These are phyloP conservation scores for Crematogaster levior DNA, from an alignment of 2,888 invertebrate species.

Conservation along the genomic window DNA sequence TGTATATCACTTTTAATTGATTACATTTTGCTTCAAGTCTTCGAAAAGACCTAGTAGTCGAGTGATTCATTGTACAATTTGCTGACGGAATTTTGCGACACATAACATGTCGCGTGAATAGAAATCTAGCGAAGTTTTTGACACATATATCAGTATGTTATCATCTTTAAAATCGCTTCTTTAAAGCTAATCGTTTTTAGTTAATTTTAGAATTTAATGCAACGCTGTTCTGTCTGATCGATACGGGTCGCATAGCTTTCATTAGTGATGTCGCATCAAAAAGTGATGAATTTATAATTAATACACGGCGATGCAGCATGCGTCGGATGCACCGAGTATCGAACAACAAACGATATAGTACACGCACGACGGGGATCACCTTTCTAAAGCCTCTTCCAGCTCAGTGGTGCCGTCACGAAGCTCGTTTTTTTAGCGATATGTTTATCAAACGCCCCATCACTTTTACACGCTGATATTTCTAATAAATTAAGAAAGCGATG, in stretches of 20 bases:
- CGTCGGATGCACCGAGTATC: conserved; percentile 31
- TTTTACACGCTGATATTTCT: conserved; percentile 7
- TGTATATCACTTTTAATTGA: background rate
- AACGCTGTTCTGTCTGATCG: conserved; percentile 62
- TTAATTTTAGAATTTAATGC: conserved; percentile 72
- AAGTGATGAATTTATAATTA: conserved; percentile 57
- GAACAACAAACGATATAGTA: conserved; percentile 47
- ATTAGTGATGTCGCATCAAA: conserved; percentile 59
- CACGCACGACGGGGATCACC: conserved; percentile 17
- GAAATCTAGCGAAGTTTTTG: background rate
- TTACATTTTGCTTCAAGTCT: background rate
- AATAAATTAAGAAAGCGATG: background rate
- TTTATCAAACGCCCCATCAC: conserved; percentile 19
- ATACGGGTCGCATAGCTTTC: conserved; percentile 55
- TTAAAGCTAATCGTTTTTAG: conserved; percentile 52
- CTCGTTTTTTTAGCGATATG: conserved; percentile 26
- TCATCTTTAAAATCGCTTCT: conserved; percentile 55
- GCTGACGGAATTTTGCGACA: conserved; percentile 9
- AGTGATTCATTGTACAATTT: conserved; percentile 27
- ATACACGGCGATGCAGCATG: conserved; percentile 23
- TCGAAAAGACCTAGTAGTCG: background rate
- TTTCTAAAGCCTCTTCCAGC: conserved; percentile 36
- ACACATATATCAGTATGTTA: background rate
- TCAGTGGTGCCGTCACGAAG: conserved; percentile 26
- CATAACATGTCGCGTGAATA: background rate